A percentile compares a stretch with the other conserved stretches of the same genome.
Conservation (phyloP, 1,140 invertebrate species). For the Neuroterus valhalla region DNA sequence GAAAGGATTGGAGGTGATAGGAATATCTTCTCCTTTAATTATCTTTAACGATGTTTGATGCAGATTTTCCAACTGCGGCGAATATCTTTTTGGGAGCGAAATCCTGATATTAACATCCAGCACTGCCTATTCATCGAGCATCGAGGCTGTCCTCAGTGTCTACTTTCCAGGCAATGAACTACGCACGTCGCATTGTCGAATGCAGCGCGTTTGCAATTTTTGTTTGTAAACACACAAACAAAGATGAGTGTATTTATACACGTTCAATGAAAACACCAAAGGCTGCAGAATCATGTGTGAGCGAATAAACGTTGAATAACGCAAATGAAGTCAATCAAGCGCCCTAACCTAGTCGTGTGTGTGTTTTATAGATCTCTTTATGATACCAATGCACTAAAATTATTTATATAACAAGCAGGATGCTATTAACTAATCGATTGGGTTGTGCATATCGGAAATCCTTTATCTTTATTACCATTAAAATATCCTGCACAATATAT, state of each 20-base stretch:
- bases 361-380: too few species aligned
- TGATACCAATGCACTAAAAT: too few species aligned
- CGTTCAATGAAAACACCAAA: not conserved
- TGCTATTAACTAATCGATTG: too few species aligned
- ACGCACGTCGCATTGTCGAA: not conserved
- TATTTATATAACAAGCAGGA: too few species aligned
- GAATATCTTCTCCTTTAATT: not conserved
- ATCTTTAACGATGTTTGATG: not conserved
- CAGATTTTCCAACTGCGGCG: not conserved
- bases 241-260: not conserved
- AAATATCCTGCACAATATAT: too few species aligned
- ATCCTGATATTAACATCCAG: not conserved
- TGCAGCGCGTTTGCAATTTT: constrained; percentile 21
- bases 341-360: too few species aligned
- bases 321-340: too few species aligned
- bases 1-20: too few species aligned
- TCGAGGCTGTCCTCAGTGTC: not conserved
- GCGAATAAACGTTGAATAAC: constrained; percentile 5
- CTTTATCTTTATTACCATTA: too few species aligned
- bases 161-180: not conserved
- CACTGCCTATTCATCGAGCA: not conserved
- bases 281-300: constrained; percentile 1
- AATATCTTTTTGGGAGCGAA: not conserved
- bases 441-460: too few species aligned
- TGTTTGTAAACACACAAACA: not conserved